Percentiles rank a stretch among this genome's conserved stretches.
Evolutionary conservation across 2,888 invertebrate genomes (phyloP).

Genomic region (Conops quadrifasciatus): DNA sequence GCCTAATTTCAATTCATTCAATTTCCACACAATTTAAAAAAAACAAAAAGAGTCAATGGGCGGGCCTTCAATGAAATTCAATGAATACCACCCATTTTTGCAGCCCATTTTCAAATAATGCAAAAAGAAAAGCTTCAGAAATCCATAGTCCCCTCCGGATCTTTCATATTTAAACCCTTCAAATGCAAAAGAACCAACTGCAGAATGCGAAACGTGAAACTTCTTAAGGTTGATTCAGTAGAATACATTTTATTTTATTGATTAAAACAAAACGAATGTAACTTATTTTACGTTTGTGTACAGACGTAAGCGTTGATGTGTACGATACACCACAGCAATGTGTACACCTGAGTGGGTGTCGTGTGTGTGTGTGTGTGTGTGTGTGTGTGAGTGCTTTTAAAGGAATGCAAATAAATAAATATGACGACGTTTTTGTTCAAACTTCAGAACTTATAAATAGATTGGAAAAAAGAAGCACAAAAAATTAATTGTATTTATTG

Average conservation of each 20-base stretch:
- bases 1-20: too few relatives aligned
- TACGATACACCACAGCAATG: not conserved
- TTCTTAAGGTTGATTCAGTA: not conserved
- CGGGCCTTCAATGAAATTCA: too few relatives aligned
- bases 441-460: conserved; percentile 35
- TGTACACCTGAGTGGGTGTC: conserved; percentile 4
- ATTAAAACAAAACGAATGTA: conserved; percentile 53
- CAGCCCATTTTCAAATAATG: too few relatives aligned
- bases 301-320: not conserved
- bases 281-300: conserved; percentile 53
- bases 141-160: too few relatives aligned
- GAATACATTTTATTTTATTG: conserved; percentile 46
- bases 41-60: too few relatives aligned
- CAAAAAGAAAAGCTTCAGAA: too few relatives aligned
- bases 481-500: too few relatives aligned
- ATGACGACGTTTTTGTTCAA: conserved; percentile 45
- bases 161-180: too few relatives aligned
- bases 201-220: conserved; percentile 49
- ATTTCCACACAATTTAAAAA: too few relatives aligned
- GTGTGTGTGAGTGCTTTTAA: conserved; percentile 15
- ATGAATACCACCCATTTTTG: too few relatives aligned
- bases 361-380: conserved; percentile 16
- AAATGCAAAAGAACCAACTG: conserved; percentile 43
- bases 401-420: conserved; percentile 21
- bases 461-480: not conserved